Evolutionary conservation across 1,140 invertebrate species (phyloP).

Genomic region (Eurytemora carolleeae): DNA sequence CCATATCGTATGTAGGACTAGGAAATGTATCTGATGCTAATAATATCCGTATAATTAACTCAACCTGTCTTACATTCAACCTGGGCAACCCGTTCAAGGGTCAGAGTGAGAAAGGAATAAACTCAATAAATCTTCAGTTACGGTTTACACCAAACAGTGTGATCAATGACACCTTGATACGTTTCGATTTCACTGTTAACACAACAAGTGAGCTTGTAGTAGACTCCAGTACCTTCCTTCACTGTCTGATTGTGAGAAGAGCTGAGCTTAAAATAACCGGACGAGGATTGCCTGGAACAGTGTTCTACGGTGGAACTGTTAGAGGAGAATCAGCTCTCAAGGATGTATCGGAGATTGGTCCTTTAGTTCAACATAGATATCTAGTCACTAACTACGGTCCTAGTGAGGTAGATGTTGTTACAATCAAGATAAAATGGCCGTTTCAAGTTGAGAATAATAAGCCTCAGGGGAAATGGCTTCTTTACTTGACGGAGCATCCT

Average conservation of each 20-base stretch:
- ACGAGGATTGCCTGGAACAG: slow-evolving; percentile 48
- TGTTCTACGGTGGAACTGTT: slow-evolving; percentile 63
- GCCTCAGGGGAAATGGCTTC: slow-evolving; percentile 59
- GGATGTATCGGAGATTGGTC: slow-evolving; percentile 62
- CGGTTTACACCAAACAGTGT: slow-evolving; percentile 55
- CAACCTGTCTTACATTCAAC: slow-evolving; percentile 31
- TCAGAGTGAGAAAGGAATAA: slow-evolving; percentile 25
- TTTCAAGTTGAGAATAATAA: slow-evolving; percentile 59
- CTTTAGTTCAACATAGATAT: slow-evolving; percentile 60
- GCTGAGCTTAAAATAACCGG: slow-evolving; percentile 61
- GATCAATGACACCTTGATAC: slow-evolving; percentile 42
- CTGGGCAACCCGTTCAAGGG: slow-evolving; percentile 70
- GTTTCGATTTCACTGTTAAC: slow-evolving; percentile 54
- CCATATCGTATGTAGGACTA: slow-evolving; percentile 53
- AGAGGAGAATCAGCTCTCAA: slow-evolving; percentile 60
- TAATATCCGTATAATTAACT: slow-evolving; percentile 9
- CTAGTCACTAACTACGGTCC: slow-evolving; percentile 62
- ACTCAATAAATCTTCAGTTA: slow-evolving; percentile 35
- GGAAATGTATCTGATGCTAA: slow-evolving; percentile 24
- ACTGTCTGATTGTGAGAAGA: slow-evolving; percentile 49
- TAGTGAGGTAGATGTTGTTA: slow-evolving; percentile 51
- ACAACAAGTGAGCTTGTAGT: slow-evolving; percentile 54
- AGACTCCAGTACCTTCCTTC: slow-evolving; percentile 20
- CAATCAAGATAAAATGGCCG: slow-evolving; percentile 70
- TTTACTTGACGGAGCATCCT: slow-evolving; percentile 64